Evolutionary conservation across 2,888 invertebrate genomes (phyloP), one percentile per base, ranked within the genome.

Genomic region (Melanostoma scalare): DNA sequence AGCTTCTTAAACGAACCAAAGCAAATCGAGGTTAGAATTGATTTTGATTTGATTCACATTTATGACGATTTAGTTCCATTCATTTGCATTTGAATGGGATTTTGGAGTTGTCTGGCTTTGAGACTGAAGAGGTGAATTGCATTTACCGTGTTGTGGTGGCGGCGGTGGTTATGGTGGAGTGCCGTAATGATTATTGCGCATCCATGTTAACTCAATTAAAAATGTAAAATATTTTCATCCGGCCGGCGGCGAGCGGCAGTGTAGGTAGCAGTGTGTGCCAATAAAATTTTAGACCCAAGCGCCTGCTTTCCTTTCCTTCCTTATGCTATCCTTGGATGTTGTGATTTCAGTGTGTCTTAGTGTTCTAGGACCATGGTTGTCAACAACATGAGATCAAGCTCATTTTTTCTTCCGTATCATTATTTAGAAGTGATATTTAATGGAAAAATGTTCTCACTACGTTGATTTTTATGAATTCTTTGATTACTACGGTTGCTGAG

Each of bases 131-230:
- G 6, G 33, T 46, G 20, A 20, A 40, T 44, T 8, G 48, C 2
- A 60, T 60, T 61, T 46, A 46, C 55, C n/a, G 46, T n/a, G 48
- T 30, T 10, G 33, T 6, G 65, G 31, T 46, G 42, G 40, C 53
- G 33, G 53, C 53, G 55, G 72, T 52, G 55, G 40, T 20, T 20
- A 20, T 20, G 20, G 20, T 20, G 20, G 20, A 20, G 20, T 68
- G 58, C 30, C 31, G 69, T 79, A 84, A 84, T 74, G 79, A 84
- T 84, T 79, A 84, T 84, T 79, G 75, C 67, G 38, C 84, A 48
- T 67, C 61, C 67, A 84, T 84, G 84, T 79, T 84, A 75, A 84
- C 79, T 84, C 60, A 84, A 84, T 84, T 84, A 79, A 79, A 79
- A 84, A 84, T 84, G 74, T 84, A 71, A 84, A 81, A 84, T 84